Evolutionary conservation across 37 sponge, comb jelly and placozoan genomes (phyloP).

Genomic region (Oscarella lobularis): DNA sequence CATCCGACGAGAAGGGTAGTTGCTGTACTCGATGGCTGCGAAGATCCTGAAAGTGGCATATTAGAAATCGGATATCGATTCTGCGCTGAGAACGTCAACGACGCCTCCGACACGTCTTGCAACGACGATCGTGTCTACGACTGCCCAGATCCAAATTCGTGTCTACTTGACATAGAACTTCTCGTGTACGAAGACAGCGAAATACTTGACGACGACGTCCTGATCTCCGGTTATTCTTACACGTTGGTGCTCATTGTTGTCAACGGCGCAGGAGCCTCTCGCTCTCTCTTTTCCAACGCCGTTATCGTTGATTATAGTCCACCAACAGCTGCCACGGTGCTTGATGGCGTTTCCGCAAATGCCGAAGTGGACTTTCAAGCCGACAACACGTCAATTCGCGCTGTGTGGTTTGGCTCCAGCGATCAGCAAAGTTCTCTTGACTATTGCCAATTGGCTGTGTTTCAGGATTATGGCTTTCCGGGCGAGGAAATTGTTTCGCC

Average conservation of each 20-base stretch:
- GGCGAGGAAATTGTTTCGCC: too few relatives aligned
- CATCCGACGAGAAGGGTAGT: too few relatives aligned
- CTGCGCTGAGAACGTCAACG: too few relatives aligned
- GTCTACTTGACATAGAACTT: too few relatives aligned
- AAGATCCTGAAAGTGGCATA: too few relatives aligned
- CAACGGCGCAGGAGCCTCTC: background rate
- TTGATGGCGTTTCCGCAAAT: background rate
- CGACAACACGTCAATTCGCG: background rate
- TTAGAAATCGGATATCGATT: too few relatives aligned
- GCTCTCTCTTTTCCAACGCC: background rate
- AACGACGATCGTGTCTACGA: too few relatives aligned
- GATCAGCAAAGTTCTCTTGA: background rate
- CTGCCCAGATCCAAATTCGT: too few relatives aligned
- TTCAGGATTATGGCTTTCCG: background rate
- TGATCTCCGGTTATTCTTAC: background rate
- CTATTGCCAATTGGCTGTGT: background rate
- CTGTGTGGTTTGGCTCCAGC: background rate
- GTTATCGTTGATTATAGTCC: background rate
- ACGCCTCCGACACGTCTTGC: too few relatives aligned
- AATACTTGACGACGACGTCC: background rate
- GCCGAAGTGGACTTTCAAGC: background rate
- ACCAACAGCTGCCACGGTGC: background rate
- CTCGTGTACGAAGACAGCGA: too few relatives aligned
- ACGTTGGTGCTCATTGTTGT: background rate
- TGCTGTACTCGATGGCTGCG: too few relatives aligned